Evolutionary conservation across 2,888 invertebrate genomes (phyloP), one percentile per base, ranked within the genome.

Genomic region (Eupithecia inturbata): DNA sequence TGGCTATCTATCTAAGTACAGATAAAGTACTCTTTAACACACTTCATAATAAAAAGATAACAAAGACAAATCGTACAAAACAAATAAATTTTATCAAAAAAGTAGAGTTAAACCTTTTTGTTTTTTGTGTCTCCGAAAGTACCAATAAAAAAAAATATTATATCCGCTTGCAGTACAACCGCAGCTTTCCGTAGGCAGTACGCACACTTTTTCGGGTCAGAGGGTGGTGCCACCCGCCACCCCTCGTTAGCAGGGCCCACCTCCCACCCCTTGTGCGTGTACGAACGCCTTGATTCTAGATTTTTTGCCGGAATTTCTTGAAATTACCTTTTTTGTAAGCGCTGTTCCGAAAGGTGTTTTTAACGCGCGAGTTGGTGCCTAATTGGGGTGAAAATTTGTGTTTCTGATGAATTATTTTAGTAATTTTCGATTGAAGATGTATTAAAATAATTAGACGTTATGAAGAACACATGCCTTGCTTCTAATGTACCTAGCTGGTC

Each of bases 161-260:
- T 9, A 49, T 39, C 31, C 68, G 41, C 68, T 68, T n/a, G 26
- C 71, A 74, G n/a, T 63, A 36, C 19, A 64, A 33, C 73, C 73
- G 14, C 26, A 66, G 31, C 39, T 68, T 57, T 66, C 67, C 45
- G 74, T 76, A 79, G 82, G 81, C 84, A 83, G 84, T 82, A 87
- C 87, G 85, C 87, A 87, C 80, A 78, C 88, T 75, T 84, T 85
- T 84, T 83, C 87, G 85, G 90, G 91, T 89, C 89, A 89, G 82
- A 80, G 88, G 89, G 87, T 87, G 82, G 81, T 62, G 72, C 77
- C 81, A 71, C 78, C 81, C 84, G 72, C 83, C 87, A 84, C 88
- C 90, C 86, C 82, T 82, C 69, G 83, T 74, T 78, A 80, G 80
- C 71, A 69, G 45, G 62, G 75, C 28, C 72, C 72, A 64, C 22